Evolutionary conservation across 2,888 invertebrate genomes (phyloP), one percentile per base, ranked within the genome.

Genomic region (Isoperla grammatica): DNA sequence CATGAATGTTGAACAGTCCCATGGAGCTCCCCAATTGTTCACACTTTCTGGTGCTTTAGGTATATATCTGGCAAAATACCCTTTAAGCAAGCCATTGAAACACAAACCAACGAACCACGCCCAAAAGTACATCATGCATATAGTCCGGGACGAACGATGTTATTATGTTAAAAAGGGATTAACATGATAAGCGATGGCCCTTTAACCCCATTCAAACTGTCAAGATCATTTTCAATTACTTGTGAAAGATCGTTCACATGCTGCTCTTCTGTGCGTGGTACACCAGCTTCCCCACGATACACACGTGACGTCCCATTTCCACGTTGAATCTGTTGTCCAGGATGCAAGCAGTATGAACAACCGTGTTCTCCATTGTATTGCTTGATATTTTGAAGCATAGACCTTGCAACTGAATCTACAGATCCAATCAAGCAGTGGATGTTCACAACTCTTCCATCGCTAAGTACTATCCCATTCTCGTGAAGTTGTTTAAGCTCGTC

Each of bases 131-230:
- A 37, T 35, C 13, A 29, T 59, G 59, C 39, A 59, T 37, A 20
- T 59, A 54, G 17, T 59, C 59, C 5, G 53, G 53, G n/a, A 54
- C 43, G 15, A 53, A n/a, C 19, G 42, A 42, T 22, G 23, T 11
- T 9, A 29, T 46, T 17, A 43, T 46, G 35, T 57, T 46, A 15
- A 57, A 50, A n/a, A 23, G 37, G 22, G 13, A 50, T 35, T 23
- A 17, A 20, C 48, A 48, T 6, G 9, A 50, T 9, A 11, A 50
- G n/a, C 13, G 43, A 40, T 20, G 40, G 15, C 2, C 29, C 43
- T 43, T 19, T 56, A n/a, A 42, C 43, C 6, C 43, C 43, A 48
- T 17, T 48, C 4, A 13, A 8, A 37, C 15, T 50, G n/a, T 50
- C 11, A 23, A 13, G 13, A 13, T 11, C 23, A 15, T 23, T 50